Base-by-base conservation (phyloP, 2,888 invertebrate species). In the Suillia variegata region DNA sequence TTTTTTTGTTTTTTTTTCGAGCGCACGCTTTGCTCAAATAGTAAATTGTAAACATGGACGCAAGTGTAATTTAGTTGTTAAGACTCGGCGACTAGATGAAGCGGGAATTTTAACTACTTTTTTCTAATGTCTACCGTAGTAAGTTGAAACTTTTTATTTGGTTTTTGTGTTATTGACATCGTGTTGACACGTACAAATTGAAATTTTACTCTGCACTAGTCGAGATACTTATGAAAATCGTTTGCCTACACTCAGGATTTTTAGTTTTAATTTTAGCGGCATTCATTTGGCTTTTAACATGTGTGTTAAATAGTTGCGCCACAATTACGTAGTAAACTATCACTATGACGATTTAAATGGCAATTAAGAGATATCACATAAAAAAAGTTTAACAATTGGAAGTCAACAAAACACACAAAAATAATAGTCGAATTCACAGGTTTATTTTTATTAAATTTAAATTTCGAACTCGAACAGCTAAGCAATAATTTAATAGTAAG, bases 21-120 rank as follows among this genome's bases (percentile, higher is more conserved):
- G 52, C 50, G 54, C 56, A 51, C 61, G 54, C 62, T 63, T 62
- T 57, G 65, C 70, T 59, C 21, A 12, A 33, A 17, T 53, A 53
- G 68, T 67, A 71, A 68, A 72, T 72, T 72, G 72, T 74, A 67
- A 75, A 74, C 75, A 72, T 69, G 74, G 20, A 70, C 75, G 72
- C 72, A 75, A 74, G 72, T 75, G 72, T 72, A 72, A 72, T 72
- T 72, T 72, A 72, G 75, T 75, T 75, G 75, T 72, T 72, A 74
- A 59, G 48, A 54, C 57, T 42, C 50, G 31, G 59, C 56, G 18
- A 33, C 8, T 62, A 45, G 48, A 51, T 31, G 21, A 13, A 17
- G 18, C 63, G 50, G 63, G 68, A 69, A 66, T 69, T 67, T 74
- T 67, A 61, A 57, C 56, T 61, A 48, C 52, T 51, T 48, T 54